Evolutionary conservation across 2,797 vertebrate species (phyloP).

Genomic region (Esox masquinongy): DNA sequence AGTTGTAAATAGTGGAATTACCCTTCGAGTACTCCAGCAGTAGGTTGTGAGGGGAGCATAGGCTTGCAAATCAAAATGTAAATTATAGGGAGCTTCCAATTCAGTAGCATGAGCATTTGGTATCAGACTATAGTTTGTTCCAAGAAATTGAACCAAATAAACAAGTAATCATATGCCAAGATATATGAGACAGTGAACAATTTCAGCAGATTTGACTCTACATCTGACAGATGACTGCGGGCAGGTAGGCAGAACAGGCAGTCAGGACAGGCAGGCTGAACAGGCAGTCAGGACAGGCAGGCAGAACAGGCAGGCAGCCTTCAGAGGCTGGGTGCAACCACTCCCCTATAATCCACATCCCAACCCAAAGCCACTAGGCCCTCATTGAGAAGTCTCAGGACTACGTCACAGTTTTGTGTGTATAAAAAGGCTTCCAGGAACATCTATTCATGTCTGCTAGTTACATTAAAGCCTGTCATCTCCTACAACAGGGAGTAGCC

Average conservation of each 20-base stretch:
- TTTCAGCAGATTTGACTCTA: not conserved
- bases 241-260: not conserved
- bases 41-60: not conserved
- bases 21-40: not conserved
- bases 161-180: not conserved
- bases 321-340: slow-evolving; percentile 2
- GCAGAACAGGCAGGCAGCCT: not conserved
- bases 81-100: not conserved
- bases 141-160: not conserved
- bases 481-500: not conserved
- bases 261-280: too few relatives aligned
- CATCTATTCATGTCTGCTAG: slow-evolving; percentile 13
- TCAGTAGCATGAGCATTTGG: not conserved
- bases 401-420: not conserved
- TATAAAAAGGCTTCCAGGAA: slow-evolving; percentile 9
- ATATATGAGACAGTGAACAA: not conserved
- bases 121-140: not conserved
- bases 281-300: too few relatives aligned
- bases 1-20: not conserved
- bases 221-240: not conserved
- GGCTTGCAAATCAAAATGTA: not conserved
- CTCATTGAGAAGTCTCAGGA: not conserved
- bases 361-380: slow-evolving; percentile 12
- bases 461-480: not conserved
- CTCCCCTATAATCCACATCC: slow-evolving; percentile 12